phyloP scores from a whole-genome alignment of 2,797 vertebrate genomes.

The Lacerta viridis region DNA sequence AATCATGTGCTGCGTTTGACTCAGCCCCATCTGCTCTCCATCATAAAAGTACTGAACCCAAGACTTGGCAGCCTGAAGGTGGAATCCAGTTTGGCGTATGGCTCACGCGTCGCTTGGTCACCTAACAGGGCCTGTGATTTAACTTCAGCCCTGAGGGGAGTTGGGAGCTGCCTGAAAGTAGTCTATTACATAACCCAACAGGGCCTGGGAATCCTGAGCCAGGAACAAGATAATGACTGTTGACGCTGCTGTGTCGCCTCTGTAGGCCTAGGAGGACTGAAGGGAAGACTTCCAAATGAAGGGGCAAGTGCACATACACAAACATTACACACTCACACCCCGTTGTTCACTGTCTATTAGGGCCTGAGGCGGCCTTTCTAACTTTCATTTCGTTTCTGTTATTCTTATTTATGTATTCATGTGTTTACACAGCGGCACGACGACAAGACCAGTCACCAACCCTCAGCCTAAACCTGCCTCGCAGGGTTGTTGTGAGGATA shows the following conservation, averaged over 20 bases:
- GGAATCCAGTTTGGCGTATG: slow-evolving; percentile 17
- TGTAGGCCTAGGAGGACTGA: not conserved
- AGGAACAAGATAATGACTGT: slow-evolving; percentile 10
- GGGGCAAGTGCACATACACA: not conserved
- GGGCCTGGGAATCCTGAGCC: slow-evolving; percentile 1
- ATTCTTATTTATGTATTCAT: too few species aligned
- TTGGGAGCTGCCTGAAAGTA: slow-evolving; percentile 9
- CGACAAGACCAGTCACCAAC: too few species aligned
- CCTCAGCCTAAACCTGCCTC: too few species aligned
- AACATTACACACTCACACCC: not conserved
- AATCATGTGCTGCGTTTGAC: not conserved
- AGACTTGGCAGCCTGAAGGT: not conserved
- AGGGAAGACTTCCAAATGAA: not conserved
- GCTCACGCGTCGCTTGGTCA: slow-evolving; percentile 17
- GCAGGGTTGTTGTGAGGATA: too few species aligned
- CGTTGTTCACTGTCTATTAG: not conserved
- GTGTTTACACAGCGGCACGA: too few species aligned
- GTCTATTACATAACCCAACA: not conserved
- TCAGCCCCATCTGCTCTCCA: not conserved
- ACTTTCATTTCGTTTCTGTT: not conserved
- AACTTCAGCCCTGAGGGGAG: not conserved
- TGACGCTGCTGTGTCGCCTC: not conserved
- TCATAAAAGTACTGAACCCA: not conserved
- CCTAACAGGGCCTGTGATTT: slow-evolving; percentile 21
- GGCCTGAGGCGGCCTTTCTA: not conserved